These are phyloP conservation scores for Cataglyphis albicans DNA, from an alignment of 2,888 invertebrate species.

Conservation along the genomic window DNA sequence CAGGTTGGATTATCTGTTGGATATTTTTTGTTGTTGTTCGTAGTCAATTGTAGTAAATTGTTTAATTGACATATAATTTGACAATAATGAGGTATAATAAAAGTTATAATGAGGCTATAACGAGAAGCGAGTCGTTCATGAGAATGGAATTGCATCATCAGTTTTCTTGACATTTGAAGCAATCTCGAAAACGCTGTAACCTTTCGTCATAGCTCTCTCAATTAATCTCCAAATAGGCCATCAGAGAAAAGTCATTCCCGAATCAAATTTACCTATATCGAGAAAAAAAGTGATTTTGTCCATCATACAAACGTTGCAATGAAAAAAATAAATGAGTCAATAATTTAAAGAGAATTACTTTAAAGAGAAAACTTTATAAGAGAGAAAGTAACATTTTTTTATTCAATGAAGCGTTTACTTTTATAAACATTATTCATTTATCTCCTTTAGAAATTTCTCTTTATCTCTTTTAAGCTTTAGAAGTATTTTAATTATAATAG, in stretches of 20 bases:
- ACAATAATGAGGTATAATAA: slow-evolving; percentile 12
- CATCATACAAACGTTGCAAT: neutral
- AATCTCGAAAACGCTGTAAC: slow-evolving; percentile 9
- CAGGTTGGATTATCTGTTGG: neutral
- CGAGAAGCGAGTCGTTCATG: slow-evolving; percentile 1
- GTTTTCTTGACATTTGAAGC: slow-evolving; percentile 44
- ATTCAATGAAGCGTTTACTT: slow-evolving; percentile 1
- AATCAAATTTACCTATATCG: neutral
- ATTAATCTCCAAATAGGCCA: neutral
- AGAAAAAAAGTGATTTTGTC: neutral
- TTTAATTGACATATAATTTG: neutral
- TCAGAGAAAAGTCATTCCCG: neutral
- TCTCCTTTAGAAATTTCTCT: neutral
- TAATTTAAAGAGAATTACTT: neutral
- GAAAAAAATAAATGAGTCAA: neutral
- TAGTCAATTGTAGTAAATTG: neutral
- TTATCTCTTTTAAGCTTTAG: neutral
- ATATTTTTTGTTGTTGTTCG: neutral
- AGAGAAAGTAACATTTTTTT: slow-evolving; percentile 35
- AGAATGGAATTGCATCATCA: slow-evolving; percentile 38
- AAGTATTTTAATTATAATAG: neutral
- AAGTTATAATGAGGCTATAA: neutral
- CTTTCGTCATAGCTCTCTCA: slow-evolving; percentile 13
- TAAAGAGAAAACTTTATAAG: slow-evolving; percentile 24
- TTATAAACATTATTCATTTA: slow-evolving; percentile 12